phyloP scores from a whole-genome alignment of 2,113 vertebrate species.

The Nipponia nippon region DNA sequence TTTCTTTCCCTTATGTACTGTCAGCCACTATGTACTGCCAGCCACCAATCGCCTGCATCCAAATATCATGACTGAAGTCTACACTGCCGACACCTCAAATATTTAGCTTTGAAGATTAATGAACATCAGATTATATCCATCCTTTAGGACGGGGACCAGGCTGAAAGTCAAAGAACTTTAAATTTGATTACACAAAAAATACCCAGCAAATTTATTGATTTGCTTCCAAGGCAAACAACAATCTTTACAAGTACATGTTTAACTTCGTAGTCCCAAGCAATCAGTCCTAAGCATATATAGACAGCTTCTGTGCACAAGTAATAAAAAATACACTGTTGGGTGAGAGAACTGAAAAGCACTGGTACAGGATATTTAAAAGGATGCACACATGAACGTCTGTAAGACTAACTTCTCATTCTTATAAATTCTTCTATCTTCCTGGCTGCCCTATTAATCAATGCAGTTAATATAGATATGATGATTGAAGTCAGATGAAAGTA shows the following conservation, averaged over 20 bases:
- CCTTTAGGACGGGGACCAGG: conserved; percentile 38
- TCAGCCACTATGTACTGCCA: background rate
- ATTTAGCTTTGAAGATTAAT: conserved; percentile 53
- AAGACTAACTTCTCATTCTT: background rate
- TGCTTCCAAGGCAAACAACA: conserved; percentile 38
- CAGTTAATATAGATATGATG: background rate
- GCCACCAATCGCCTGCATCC: background rate
- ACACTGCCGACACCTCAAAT: background rate
- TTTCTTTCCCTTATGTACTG: background rate
- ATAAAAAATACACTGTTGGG: background rate
- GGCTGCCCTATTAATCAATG: background rate
- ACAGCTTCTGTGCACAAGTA: background rate
- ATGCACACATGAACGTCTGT: background rate
- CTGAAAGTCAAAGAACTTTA: conserved; percentile 51
- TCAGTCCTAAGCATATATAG: background rate
- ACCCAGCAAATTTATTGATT: conserved; percentile 29
- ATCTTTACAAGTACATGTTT: conserved; percentile 29
- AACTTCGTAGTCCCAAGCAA: conserved; percentile 20
- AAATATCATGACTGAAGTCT: background rate
- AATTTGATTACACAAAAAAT: conserved; percentile 52
- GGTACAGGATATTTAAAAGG: background rate
- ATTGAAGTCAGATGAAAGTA: background rate
- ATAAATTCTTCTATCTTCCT: background rate
- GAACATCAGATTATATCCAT: conserved; percentile 30
- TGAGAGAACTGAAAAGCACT: background rate